Evolutionary conservation across 2,888 invertebrate species (phyloP).

Genomic region (Corythucha ciliata): DNA sequence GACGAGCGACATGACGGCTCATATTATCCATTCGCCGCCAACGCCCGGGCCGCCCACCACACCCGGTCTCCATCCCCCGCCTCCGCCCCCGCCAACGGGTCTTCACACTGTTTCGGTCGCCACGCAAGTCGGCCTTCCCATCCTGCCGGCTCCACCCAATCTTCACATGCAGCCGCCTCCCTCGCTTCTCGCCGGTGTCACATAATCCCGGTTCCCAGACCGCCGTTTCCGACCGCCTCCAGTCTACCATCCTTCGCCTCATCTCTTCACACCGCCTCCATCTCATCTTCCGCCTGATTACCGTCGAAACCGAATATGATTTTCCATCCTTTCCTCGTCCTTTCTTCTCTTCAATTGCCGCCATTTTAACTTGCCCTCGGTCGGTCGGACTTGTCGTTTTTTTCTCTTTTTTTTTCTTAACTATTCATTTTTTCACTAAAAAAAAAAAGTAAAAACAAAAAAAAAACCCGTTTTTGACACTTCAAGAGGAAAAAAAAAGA

Average conservation of each 20-base stretch:
- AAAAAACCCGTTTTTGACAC: neutral
- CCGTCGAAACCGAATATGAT: too few species aligned
- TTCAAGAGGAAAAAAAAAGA: neutral
- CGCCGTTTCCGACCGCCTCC: conserved; percentile 11
- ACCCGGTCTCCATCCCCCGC: conserved; percentile 29
- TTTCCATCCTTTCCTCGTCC: too few species aligned
- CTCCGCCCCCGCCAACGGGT: conserved; percentile 26
- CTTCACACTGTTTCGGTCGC: conserved; percentile 36
- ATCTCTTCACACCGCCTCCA: neutral
- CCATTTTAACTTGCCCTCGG: too few species aligned
- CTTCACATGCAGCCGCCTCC: conserved; percentile 36
- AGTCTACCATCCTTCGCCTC: neutral
- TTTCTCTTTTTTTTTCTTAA: neutral
- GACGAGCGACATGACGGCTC: conserved; percentile 32
- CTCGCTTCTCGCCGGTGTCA: conserved; percentile 33
- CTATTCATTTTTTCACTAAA: neutral
- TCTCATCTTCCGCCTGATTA: neutral
- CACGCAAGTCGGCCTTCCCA: conserved; percentile 37
- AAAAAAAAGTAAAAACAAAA: too few species aligned
- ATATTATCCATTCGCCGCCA: conserved; percentile 33
- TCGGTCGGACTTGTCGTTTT: too few species aligned
- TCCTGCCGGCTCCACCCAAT: conserved; percentile 34
- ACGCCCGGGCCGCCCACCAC: conserved; percentile 27
- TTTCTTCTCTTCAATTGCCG: too few species aligned
- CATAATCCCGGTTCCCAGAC: conserved; percentile 26